Percentiles rank a stretch among this genome's conserved stretches.
Evolutionary conservation across 1,140 invertebrate genomes (phyloP).

Genomic region (Pectinophora gossypiella): DNA sequence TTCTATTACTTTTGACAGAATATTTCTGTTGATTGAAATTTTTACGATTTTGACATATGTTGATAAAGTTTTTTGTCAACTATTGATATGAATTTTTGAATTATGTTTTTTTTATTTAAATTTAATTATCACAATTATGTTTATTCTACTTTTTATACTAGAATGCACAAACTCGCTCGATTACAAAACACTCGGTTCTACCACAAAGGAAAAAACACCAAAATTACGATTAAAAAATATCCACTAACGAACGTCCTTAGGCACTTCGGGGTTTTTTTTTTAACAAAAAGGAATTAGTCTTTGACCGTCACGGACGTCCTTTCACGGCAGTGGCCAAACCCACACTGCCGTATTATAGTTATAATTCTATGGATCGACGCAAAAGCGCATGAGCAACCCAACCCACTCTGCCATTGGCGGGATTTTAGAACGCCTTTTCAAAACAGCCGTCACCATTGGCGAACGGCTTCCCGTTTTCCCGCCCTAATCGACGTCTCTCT

Average conservation of each 20-base stretch:
- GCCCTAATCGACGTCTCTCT: slow-evolving; percentile 55
- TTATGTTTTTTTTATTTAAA: neutral
- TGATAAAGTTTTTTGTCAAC: too few species aligned
- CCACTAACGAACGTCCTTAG: slow-evolving; percentile 46
- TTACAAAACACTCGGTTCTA: neutral
- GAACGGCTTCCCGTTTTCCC: slow-evolving; percentile 50
- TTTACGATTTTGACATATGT: too few species aligned
- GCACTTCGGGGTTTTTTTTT: slow-evolving; percentile 63
- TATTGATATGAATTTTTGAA: neutral
- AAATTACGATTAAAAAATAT: slow-evolving; percentile 25
- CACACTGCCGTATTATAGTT: slow-evolving; percentile 69
- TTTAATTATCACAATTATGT: neutral
- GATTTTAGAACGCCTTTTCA: slow-evolving; percentile 56
- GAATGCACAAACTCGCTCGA: neutral
- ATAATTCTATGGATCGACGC: slow-evolving; percentile 71
- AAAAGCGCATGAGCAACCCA: slow-evolving; percentile 62
- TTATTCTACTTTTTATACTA: neutral
- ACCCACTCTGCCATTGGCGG: slow-evolving; percentile 42
- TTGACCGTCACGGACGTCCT: slow-evolving; percentile 38
- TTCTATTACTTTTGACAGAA: too few species aligned
- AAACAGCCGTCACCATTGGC: slow-evolving; percentile 36
- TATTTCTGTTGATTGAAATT: too few species aligned
- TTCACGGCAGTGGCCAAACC: slow-evolving; percentile 57
- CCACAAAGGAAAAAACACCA: slow-evolving; percentile 33
- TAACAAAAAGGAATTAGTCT: slow-evolving; percentile 38